Base-by-base conservation (phyloP, 2,888 invertebrate genomes). In the Aphelenchoides bicaudatus region DNA sequence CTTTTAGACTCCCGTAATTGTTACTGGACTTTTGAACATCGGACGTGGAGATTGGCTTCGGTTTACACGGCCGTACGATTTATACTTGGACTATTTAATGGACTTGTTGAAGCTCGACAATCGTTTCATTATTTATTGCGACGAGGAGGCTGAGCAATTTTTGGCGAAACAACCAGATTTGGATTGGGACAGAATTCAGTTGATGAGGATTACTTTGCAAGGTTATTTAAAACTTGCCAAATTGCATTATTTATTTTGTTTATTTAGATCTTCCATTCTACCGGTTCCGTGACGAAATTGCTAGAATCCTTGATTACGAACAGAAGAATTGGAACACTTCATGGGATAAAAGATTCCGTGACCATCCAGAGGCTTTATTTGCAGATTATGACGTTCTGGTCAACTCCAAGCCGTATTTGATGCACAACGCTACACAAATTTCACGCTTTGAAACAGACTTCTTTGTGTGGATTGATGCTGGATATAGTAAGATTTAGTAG, bases 401-500 rank as follows among this genome's bases (percentile, higher is more conserved):
- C 68, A 78, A 79, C 63, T 79, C 79, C 28, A 80, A 80, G 67
- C 70, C 78, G 2, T 67, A 77, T 54, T 68, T 80, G 56, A 51
- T 80, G 46, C 58, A 74, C 50, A 74, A 79, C 61, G 71, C 76
- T 21, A 70, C 75, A 8, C 51, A 67, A 56, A 63, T 59, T 25
- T 60, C 63, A n/a, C 31, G 23, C 8, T 59, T 69, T 43, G 38
- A 48, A 13, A 37, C 57, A 6, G 65, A 63, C 16, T 70, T 72
- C 58, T 80, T 79, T 61, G 69, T 73, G 30, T 80, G 80, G 80
- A 53, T 80, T 28, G 80, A 80, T 64, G 78, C 77, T 5, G 80
- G 80, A 3, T 80, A 80, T 55, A 78, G 79, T 6, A 74, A 78
- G 53, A 13, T n/a, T n/a, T 81, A 34, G 37, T n/a, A n/a, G n/a